Conservation (phyloP, 2,113 vertebrate species). For the Meleagris gallopavo region DNA sequence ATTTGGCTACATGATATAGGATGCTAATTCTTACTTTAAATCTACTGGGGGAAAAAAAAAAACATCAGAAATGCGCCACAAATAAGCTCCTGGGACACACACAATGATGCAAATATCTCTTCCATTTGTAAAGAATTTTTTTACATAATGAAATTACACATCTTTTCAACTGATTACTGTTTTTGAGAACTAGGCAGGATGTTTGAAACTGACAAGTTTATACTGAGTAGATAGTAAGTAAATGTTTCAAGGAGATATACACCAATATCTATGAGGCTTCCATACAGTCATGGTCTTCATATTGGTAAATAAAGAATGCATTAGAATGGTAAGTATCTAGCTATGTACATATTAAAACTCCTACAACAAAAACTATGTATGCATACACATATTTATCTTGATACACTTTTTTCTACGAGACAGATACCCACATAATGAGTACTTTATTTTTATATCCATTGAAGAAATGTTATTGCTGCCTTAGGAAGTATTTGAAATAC, state of each 20-base stretch:
- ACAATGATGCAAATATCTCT: neutral
- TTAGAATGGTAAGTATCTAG: neutral
- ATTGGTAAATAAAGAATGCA: neutral
- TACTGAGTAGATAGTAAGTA: neutral
- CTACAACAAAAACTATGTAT: rapidly evolving
- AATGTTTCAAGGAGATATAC: neutral
- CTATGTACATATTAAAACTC: neutral
- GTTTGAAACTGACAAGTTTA: neutral
- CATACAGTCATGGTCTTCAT: neutral
- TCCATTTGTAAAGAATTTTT: neutral
- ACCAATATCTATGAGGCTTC: neutral
- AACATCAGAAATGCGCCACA: neutral
- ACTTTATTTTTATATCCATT: neutral
- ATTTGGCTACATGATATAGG: neutral
- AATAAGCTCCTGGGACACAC: neutral
- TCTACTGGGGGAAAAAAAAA: neutral
- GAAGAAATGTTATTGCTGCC: neutral
- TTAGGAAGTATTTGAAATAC: neutral
- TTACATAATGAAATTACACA: neutral
- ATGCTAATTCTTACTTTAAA: conserved; percentile 1
- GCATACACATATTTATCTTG: neutral
- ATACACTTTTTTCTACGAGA: neutral
- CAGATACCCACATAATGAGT: neutral
- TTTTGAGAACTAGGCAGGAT: neutral
- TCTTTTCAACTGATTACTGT: neutral